Percentiles rank a stretch among this genome's conserved stretches.
Evolutionary conservation across 2,888 invertebrate genomes (phyloP).

Genomic region (Cataglyphis livida): DNA sequence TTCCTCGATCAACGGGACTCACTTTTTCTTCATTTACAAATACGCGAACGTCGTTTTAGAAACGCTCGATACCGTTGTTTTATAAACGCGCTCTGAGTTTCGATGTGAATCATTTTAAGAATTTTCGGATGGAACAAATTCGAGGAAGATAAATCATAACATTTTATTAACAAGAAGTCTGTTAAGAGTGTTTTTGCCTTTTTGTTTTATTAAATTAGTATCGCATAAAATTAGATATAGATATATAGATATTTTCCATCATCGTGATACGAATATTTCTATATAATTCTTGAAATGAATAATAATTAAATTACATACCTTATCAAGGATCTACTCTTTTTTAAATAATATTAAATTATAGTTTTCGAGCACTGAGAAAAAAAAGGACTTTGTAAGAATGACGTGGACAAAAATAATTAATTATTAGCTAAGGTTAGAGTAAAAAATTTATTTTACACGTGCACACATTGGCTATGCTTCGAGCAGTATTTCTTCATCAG

Average conservation of each 20-base stretch:
- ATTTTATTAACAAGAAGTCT: neutral
- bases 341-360: neutral
- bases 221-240: neutral
- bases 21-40: constrained; percentile 44
- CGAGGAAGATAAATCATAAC: neutral
- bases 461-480: neutral
- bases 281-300: neutral
- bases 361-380: neutral
- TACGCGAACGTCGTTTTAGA: constrained; percentile 1
- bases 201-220: neutral
- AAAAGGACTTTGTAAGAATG: neutral
- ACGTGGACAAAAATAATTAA: neutral
- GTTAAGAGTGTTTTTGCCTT: neutral
- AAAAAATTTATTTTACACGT: neutral
- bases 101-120: neutral
- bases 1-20: constrained; percentile 11
- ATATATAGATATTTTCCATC: neutral
- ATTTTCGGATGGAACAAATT: neutral
- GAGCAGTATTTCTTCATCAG: constrained; percentile 29
- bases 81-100: neutral
- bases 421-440: neutral
- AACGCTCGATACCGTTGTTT: constrained; percentile 18
- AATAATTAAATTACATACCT: neutral
- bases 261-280: neutral
- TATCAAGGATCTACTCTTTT: neutral